Evolutionary conservation across 53 echinoderm and acorn worm genomes (phyloP).

Genomic region (Astropecten irregularis): DNA sequence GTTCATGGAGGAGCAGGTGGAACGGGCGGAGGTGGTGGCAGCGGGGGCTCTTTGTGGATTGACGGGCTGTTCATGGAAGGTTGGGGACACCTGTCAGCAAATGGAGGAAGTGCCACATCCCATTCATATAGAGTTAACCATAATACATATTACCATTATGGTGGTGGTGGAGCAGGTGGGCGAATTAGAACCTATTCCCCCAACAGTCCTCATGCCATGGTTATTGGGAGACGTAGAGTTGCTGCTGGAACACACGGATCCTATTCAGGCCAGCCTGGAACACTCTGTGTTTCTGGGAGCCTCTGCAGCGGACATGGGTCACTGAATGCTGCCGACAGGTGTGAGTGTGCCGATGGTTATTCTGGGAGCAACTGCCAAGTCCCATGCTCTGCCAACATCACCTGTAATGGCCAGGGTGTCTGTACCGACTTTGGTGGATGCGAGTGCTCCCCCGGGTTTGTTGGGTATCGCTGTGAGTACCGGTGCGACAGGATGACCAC

Average conservation of each 20-base stretch:
- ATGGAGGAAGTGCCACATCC: constrained; percentile 62
- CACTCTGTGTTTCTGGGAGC: constrained; percentile 65
- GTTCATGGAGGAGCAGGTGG: constrained; percentile 60
- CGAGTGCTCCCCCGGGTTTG: constrained; percentile 71
- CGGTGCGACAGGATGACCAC: constrained; percentile 65
- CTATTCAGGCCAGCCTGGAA: constrained; percentile 55
- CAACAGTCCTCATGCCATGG: constrained; percentile 56
- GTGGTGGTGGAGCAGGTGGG: constrained; percentile 87
- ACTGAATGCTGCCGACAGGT: constrained; percentile 16
- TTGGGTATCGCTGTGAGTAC: constrained; percentile 86
- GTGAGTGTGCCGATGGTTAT: constrained; percentile 68
- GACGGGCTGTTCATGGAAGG: constrained; percentile 84
- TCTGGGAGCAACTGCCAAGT: constrained; percentile 81
- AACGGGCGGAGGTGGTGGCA: constrained; percentile 74
- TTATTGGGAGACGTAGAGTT: constrained; percentile 54
- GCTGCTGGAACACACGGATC: constrained; percentile 16
- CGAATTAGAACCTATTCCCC: constrained; percentile 74
- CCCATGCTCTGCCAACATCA: constrained; percentile 54
- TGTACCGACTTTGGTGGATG: constrained; percentile 79
- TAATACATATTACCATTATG: constrained; percentile 34
- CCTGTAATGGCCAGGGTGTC: constrained; percentile 72
- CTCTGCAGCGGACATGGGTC: constrained; percentile 85
- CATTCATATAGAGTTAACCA: background rate
- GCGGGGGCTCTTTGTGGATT: constrained; percentile 86
- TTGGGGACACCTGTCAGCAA: constrained; percentile 65